Conservation (phyloP, 2,797 vertebrate species). For the Microcaecilia unicolor region DNA sequence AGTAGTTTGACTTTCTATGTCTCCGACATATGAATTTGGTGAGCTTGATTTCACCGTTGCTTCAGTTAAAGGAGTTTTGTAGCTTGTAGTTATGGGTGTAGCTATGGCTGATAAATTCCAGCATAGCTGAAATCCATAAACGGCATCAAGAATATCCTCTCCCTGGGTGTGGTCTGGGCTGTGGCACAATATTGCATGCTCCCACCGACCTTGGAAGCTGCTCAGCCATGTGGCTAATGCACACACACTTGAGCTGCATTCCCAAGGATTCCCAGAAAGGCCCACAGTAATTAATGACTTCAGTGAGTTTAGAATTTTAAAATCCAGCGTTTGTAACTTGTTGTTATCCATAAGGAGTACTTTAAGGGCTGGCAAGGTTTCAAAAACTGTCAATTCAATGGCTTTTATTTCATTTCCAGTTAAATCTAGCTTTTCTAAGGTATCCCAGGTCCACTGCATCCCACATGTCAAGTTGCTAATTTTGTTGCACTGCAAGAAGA, state of each 20-base stretch:
- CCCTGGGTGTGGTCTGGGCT: conserved; percentile 93
- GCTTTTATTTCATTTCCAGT: conserved; percentile 90
- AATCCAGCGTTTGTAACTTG: conserved; percentile 84
- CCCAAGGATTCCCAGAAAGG: conserved; percentile 93
- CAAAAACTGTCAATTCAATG: conserved; percentile 84
- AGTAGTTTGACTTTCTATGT: conserved; percentile 91
- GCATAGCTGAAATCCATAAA: conserved; percentile 96
- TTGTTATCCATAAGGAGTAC: conserved; percentile 94
- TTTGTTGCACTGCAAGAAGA: conserved; percentile 98
- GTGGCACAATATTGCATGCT: conserved; percentile 91
- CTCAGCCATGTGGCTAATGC: conserved; percentile 88
- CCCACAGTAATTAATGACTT: conserved; percentile 79
- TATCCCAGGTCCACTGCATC: conserved; percentile 97
- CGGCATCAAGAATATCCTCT: conserved; percentile 95
- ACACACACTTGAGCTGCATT: conserved; percentile 95
- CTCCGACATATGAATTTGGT: conserved; percentile 85
- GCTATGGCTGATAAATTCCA: conserved; percentile 89
- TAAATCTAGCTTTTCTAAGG: conserved; percentile 92
- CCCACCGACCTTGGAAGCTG: conserved; percentile 93
- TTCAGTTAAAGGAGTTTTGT: conserved; percentile 71
- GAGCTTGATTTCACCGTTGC: conserved; percentile 87
- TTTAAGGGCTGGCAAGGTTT: conserved; percentile 93
- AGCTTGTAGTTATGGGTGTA: conserved; percentile 66
- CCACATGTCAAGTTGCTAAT: conserved; percentile 92
- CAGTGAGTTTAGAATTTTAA: conserved; percentile 81